Base-by-base conservation (phyloP, 2,113 vertebrate species). In the Electrona antarctica region DNA sequence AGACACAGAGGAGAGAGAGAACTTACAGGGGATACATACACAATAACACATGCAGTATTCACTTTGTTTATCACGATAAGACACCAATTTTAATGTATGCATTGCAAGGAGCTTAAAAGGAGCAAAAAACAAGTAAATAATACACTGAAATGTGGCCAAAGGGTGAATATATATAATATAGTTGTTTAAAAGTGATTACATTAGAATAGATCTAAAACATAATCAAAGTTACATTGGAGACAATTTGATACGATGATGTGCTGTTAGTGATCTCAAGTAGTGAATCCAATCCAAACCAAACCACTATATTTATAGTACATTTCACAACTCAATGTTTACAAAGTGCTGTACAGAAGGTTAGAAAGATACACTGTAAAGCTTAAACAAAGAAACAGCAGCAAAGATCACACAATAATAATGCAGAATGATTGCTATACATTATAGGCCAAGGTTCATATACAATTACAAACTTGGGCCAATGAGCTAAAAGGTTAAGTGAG, bases 1-100 rank as follows among this genome's bases (percentile, higher is more conserved):
- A 78, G 84, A 81, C 82, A 90, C 83, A 86, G 74, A 88, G 80
- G 72, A 81, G 75, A 82, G 79, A 69, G 67, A 82, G 78, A 89
- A 85, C 89, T 86, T 79, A 21, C 21, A 21, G 61, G 71, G 82
- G 85, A 82, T 85, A 86, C 83, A 21, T 21, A 21, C 21, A 21
- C 21, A 21, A 21, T 21, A 21, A 45, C 41, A 12, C 33, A 60
- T 21, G 82, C 84, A 76, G 80, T 74, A 87, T 89, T 89, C 80
- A 90, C 82, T 87, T 82, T 86, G 84, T 88, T 83, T 73, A 85
- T 84, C 83, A 62, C 6, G 21, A 21, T 21, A 89, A 74, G 12
- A 9, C 54, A 56, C n/a, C 15, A 59, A 3, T n/a, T 7, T 54
- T 7, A 54, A 13, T 2, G 11, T n/a, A 54, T 12, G 21, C 21